These are phyloP conservation scores for Nesometra sesokonis DNA, from an alignment of 35 echinoderm and acorn worm genomes.

Conservation along the genomic window DNA sequence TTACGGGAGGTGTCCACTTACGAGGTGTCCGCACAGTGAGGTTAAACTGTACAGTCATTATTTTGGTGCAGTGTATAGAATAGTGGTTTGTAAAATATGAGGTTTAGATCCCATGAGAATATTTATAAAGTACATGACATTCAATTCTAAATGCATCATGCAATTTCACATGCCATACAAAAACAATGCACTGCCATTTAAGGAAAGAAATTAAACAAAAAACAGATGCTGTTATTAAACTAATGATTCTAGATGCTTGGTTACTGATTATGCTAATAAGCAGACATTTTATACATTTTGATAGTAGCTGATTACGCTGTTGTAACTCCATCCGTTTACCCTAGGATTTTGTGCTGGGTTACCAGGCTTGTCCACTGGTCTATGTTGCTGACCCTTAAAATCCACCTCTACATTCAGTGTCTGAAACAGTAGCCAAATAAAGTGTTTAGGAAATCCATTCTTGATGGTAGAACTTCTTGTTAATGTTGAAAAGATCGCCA, in stretches of 20 bases:
- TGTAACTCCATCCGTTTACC: not conserved
- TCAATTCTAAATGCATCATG: not conserved
- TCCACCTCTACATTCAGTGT: not conserved
- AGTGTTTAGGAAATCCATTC: too few species aligned
- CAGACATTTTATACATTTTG: not conserved
- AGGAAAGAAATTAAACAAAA: not conserved
- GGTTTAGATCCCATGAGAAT: too few species aligned
- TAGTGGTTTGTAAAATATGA: too few species aligned
- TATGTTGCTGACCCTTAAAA: not conserved
- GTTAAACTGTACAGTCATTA: too few species aligned
- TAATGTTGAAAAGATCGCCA: too few species aligned
- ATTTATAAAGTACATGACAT: not conserved
- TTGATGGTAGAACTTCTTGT: too few species aligned
- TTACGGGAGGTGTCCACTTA: too few species aligned
- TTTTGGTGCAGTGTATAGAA: too few species aligned
- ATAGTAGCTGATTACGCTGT: not conserved
- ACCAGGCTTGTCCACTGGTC: not conserved
- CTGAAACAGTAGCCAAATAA: not conserved
- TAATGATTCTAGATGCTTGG: not conserved
- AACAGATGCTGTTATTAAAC: not conserved
- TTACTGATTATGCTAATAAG: not conserved
- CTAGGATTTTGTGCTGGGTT: not conserved
- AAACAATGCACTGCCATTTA: not conserved
- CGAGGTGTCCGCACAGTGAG: too few species aligned
- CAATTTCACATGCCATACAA: not conserved